phyloP scores from a whole-genome alignment of 2,888 invertebrate genomes.

The Gastracanthus pulcherrimus region DNA sequence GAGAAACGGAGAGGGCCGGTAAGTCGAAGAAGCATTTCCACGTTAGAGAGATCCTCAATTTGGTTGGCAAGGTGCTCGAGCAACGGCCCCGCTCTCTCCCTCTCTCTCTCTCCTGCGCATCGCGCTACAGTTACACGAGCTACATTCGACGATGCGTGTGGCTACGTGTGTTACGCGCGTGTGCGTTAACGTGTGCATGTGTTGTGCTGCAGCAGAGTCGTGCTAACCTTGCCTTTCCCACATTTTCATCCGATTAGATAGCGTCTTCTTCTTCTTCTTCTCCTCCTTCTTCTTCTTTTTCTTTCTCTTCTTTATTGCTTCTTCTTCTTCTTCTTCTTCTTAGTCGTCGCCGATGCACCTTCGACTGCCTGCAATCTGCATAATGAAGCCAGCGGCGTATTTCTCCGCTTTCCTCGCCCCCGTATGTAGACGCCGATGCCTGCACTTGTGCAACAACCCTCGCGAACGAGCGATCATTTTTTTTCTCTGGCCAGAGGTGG shows the following conservation, averaged over 20 bases:
- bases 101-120: too few relatives aligned
- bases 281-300: too few relatives aligned
- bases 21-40: too few relatives aligned
- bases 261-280: too few relatives aligned
- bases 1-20: too few relatives aligned
- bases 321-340: too few relatives aligned
- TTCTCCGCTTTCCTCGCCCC: neutral
- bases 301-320: too few relatives aligned
- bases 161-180: neutral
- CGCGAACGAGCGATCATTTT: neutral
- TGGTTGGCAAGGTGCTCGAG: too few relatives aligned
- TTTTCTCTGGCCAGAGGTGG: neutral
- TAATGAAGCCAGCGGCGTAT: slow-evolving; percentile 41
- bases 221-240: slow-evolving; percentile 62
- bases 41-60: too few relatives aligned
- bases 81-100: too few relatives aligned
- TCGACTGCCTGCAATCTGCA: slow-evolving; percentile 19
- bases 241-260: slow-evolving; percentile 68
- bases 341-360: neutral
- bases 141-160: neutral
- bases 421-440: too few relatives aligned
- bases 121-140: slow-evolving; percentile 14
- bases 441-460: too few relatives aligned
- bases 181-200: slow-evolving; percentile 2
- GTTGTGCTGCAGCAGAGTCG: slow-evolving; percentile 44